Base-by-base conservation (phyloP, 2,797 vertebrate species). In the Falco novaeseelandiae region DNA sequence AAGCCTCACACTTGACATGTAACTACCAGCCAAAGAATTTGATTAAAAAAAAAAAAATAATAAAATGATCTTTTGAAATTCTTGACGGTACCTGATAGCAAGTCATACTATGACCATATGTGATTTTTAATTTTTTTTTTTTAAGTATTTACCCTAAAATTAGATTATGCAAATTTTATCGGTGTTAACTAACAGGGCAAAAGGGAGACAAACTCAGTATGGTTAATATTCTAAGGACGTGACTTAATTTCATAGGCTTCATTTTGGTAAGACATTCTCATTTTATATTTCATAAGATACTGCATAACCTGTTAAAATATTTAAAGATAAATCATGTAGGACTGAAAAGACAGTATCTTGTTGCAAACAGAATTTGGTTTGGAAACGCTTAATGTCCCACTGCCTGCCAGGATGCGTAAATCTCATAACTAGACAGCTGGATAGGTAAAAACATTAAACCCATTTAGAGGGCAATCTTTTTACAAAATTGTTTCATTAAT, bases 401-500 rank as follows among this genome's bases (percentile, higher is more conserved):
- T 85, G 95, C 87, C 94, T 96, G 97, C 93, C 21, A 48, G 91
- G 84, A 95, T 92, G 83, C 89, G 85, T 95, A 97, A 97, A 97
- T 96, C 96, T 97, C 90, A 1, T 94, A 96, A 96, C 88, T 62
- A 97, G 96, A 96, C 96, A 96, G 96, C 82, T 95, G 95, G 94
- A 89, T 84, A 97, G 89, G 96, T 97, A 92, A 95, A 96, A 98
- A 96, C 89, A 97, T 92, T 94, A 95, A 97, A 94, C 90, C 89
- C 95, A 96, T 97, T 98, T 95, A 97, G 94, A 97, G 93, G 88
- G 96, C 95, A 97, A 96, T 97, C 96, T 97, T 98, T 98, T 97
- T 96, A 95, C 91, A 94, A 97, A 98, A 97, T 96, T 92, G 94
- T 98, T 98, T 98, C 97, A 98, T 98, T 97, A 98, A 95, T 96